These are phyloP conservation scores for Ischnus inquisitorius DNA, from an alignment of 2,888 invertebrate genomes.

Conservation along the genomic window DNA sequence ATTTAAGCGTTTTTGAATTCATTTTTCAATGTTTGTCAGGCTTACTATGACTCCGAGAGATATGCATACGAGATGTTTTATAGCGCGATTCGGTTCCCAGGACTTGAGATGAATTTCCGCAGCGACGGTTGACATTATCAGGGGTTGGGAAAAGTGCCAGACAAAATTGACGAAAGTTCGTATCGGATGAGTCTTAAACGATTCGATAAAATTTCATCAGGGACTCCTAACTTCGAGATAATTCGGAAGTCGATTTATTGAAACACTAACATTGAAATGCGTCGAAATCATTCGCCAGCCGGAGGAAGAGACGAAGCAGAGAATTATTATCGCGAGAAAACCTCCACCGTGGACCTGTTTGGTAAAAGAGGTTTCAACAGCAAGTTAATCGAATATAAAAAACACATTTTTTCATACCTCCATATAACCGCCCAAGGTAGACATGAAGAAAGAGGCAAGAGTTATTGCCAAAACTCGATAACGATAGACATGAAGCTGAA, in stretches of 20 bases:
- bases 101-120: conserved; percentile 88
- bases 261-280: conserved; percentile 60
- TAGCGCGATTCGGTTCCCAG: conserved; percentile 86
- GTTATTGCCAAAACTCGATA: conserved; percentile 52
- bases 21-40: conserved; percentile 45
- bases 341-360: conserved; percentile 85
- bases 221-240: not conserved
- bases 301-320: conserved; percentile 64
- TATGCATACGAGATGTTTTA: conserved; percentile 85
- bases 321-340: conserved; percentile 84
- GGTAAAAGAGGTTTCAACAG: not conserved
- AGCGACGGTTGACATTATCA: conserved; percentile 91
- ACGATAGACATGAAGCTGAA: conserved; percentile 50
- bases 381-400: not conserved
- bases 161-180: conserved; percentile 87
- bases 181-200: conserved; percentile 82
- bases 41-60: conserved; percentile 84
- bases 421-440: conserved; percentile 57
- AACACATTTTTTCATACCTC: conserved; percentile 24
- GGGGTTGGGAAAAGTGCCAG: conserved; percentile 91
- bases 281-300: conserved; percentile 64
- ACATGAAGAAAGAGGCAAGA: conserved; percentile 57
- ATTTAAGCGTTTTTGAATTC: not conserved
- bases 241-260: not conserved
- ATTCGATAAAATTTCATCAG: not conserved